Percentiles rank a stretch among this genome's conserved stretches.
Conservation (phyloP, 1,140 invertebrate genomes). For the Delia radicum region DNA sequence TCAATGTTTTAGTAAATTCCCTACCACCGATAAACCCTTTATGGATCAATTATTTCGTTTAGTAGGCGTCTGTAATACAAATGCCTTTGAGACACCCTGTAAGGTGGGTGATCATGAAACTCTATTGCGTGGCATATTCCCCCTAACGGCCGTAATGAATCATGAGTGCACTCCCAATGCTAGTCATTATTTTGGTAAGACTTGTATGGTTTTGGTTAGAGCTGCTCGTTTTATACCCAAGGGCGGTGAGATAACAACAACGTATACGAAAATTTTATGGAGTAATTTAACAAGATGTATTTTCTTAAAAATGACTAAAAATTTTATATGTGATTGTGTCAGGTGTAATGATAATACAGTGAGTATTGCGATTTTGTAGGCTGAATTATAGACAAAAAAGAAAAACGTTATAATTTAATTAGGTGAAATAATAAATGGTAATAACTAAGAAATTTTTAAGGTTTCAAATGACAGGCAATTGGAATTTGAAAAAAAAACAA, state of each 20-base stretch:
- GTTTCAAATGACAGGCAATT: neutral
- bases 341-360: slow-evolving; percentile 72
- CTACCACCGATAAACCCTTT: slow-evolving; percentile 55
- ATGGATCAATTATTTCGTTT: slow-evolving; percentile 50
- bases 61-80: slow-evolving; percentile 70
- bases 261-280: slow-evolving; percentile 74
- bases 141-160: slow-evolving; percentile 72
- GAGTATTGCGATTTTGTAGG: slow-evolving; percentile 32
- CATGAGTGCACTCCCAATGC: slow-evolving; percentile 77
- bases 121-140: slow-evolving; percentile 71
- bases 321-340: slow-evolving; percentile 71
- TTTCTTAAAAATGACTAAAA: slow-evolving; percentile 70
- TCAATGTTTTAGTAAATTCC: slow-evolving; percentile 60
- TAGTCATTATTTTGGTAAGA: slow-evolving; percentile 63
- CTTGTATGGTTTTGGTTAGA: slow-evolving; percentile 63
- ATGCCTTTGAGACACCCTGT: slow-evolving; percentile 69
- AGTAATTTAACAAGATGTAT: slow-evolving; percentile 67
- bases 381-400: neutral
- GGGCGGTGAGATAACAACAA: slow-evolving; percentile 71
- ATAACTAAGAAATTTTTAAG: neutral
- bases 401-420: slow-evolving; percentile 6
- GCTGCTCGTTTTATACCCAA: slow-evolving; percentile 65
- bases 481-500: no score
- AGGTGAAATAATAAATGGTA: neutral
- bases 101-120: slow-evolving; percentile 57